Conservation (phyloP, 2,888 invertebrate genomes). For the Pachliopta kotzebuea region DNA sequence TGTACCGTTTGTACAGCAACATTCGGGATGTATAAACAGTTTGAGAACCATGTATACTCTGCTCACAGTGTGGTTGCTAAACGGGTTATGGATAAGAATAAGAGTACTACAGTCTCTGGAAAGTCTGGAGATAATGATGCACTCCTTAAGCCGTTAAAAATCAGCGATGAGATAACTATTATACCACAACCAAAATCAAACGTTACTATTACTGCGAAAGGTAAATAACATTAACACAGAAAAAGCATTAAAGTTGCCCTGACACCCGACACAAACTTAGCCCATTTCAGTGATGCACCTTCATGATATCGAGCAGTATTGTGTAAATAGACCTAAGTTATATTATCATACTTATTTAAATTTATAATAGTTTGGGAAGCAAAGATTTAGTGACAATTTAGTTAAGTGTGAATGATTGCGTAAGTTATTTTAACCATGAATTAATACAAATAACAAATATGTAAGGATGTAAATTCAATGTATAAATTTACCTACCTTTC, state of each 20-base stretch:
- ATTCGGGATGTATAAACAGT: constrained; percentile 97
- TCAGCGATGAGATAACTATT: constrained; percentile 95
- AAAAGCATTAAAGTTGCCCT: constrained; percentile 45
- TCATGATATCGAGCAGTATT: constrained; percentile 66
- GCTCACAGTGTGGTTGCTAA: constrained; percentile 96
- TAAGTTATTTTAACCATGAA: constrained; percentile 48
- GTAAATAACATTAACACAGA: constrained; percentile 62
- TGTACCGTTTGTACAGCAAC: constrained; percentile 97
- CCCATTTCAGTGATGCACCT: constrained; percentile 54
- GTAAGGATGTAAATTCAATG: constrained; percentile 62
- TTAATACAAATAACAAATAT: constrained; percentile 43
- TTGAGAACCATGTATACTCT: constrained; percentile 96
- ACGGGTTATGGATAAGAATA: constrained; percentile 90
- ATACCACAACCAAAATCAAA: constrained; percentile 89
- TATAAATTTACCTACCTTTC: constrained; percentile 45
- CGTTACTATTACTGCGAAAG: constrained; percentile 71
- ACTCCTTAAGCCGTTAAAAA: constrained; percentile 90
- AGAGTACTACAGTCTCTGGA: constrained; percentile 55
- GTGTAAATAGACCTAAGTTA: constrained; percentile 65
- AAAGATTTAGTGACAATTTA: constrained; percentile 59
- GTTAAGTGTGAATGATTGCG: constrained; percentile 50
- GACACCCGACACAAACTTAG: constrained; percentile 40
- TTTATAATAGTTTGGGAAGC: constrained; percentile 47
- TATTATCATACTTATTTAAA: constrained; percentile 58
- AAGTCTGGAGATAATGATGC: constrained; percentile 77